Base-by-base conservation (phyloP, 2,113 vertebrate species). In the Myrmophylax atrothorax region DNA sequence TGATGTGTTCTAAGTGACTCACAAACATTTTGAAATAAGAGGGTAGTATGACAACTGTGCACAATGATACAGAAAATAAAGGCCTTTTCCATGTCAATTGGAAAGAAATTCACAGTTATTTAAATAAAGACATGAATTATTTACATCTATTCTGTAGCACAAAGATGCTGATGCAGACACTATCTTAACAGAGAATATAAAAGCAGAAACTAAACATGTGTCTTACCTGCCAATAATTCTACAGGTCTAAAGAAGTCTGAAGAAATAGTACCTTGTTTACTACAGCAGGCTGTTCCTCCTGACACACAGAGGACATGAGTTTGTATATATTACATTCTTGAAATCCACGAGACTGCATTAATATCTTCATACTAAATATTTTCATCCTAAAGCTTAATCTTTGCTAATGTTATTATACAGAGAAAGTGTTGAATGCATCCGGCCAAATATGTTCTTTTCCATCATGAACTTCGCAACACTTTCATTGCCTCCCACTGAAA, bases 51-150 rank as follows among this genome's bases (percentile, higher is more conserved):
- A 93, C 52, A 87, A 89, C 67, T 87, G 58, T 72, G 70, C 78
- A 83, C 87, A 83, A 58, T 15, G 49, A 84, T 58, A 93, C 35
- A 95, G 89, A 87, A 93, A 91, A 95, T 53, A 91, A 94, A 93
- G 90, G 81, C 29, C 56, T 78, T 84, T 92, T 47, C 62, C 29
- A 74, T 78, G 59, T 66, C 94, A 94, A 80, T 44, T 82, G 76
- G 62, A 88, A 96, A 96, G 80, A 87, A 93, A 93, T 50, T 23
- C 69, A 92, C 28, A 94, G 87, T 90, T 95, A 74, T 95, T 95
- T 82, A 95, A 91, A 90, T 89, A 87, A 77, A 74, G 19, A 73
- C 35, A 93, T 81, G 73, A 76, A 95, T 94, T 93, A 97, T 96
- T 95, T 94, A 96, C 76, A 33, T 35, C 0, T 50, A 3, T 84